Evolutionary conservation across 2,113 vertebrate genomes (phyloP), one percentile per base, ranked within the genome.

Genomic region (Sterrhoptilus dennistouni): DNA sequence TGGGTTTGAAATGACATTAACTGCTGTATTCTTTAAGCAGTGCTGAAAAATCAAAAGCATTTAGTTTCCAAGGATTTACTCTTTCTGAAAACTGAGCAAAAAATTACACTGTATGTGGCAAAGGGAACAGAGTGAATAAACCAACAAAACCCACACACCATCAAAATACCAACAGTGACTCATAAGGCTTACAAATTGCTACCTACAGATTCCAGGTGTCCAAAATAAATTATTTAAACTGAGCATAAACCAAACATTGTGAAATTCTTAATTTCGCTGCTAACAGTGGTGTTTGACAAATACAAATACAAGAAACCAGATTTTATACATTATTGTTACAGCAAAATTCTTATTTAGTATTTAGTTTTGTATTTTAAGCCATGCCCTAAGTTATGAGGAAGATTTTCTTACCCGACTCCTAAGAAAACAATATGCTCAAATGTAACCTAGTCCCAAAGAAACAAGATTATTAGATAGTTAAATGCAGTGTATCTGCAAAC

Each of bases 91-190:
- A n/a, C 18, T 29, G 31, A 84, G 64, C 24, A 75, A 61, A 61
- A 56, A 76, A 86, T 63, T 47, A 63, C 27, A 61, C 23, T 47
- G 63, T 45, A 63, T 11, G 3, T 50, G 47, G 77, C 56, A 92
- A 87, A 50, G 49, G 21, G n/a, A 87, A 64, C 44, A 60, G 49
- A 82, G 72, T 4, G 56, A 93, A 86, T 68, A 71, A 87, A 78
- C 38, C 56, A 94, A 79, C 50, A 76, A 71, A 64, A 11, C 9
- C 40, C 25, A 28, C 70, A 44, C 53, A 75, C 20, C 45, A 79
- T 68, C 66, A 82, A 84, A 93, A 78, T 79, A 96, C 44, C 86
- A 87, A 71, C 64, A 92, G 33, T 95, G 76, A 96, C 38, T 92
- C 86, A 91, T 45, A 83, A 64, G 40, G 40, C 80, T 71, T 83